These are phyloP conservation scores for Dolichopus griseipennis DNA, from an alignment of 2,888 invertebrate species.

Conservation along the genomic window DNA sequence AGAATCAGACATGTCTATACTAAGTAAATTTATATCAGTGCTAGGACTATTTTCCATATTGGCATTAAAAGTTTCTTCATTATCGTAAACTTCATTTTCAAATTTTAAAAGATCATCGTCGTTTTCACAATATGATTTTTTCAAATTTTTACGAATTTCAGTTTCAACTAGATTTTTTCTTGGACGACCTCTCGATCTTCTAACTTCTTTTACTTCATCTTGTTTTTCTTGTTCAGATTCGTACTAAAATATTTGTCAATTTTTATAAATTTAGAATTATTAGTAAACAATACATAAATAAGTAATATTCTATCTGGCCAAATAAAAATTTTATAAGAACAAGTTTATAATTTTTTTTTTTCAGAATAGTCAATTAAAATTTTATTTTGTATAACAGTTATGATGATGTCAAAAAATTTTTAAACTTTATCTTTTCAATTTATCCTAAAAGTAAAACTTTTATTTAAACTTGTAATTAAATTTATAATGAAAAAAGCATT, in stretches of 20 bases:
- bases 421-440: background rate
- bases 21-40: background rate
- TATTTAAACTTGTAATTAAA: too few species aligned
- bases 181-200: background rate
- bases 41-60: background rate
- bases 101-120: background rate
- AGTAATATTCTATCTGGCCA: too few species aligned
- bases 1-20: too few species aligned
- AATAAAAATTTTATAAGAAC: too few species aligned
- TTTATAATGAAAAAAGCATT: too few species aligned
- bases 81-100: background rate
- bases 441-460: background rate
- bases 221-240: background rate
- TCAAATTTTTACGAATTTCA: background rate
- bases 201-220: background rate
- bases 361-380: too few species aligned
- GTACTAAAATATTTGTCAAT: background rate
- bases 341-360: too few species aligned
- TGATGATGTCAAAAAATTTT: background rate
- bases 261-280: too few species aligned
- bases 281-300: too few species aligned
- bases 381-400: background rate
- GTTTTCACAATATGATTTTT: background rate
- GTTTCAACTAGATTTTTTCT: background rate
- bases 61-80: background rate